These are phyloP conservation scores for Cecropterus lyciades DNA, from an alignment of 1,140 invertebrate genomes.

Conservation along the genomic window DNA sequence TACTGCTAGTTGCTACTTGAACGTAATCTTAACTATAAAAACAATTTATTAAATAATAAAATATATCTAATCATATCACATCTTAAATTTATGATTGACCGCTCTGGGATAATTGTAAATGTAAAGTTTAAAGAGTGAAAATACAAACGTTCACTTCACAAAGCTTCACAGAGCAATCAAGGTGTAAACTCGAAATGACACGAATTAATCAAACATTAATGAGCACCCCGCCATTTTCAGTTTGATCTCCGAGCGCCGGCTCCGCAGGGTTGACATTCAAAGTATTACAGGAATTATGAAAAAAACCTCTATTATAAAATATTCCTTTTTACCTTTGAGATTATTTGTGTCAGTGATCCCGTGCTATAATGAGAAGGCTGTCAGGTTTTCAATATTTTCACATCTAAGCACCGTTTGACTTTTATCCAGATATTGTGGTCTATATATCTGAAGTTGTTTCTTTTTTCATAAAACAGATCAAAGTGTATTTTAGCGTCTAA, in stretches of 20 bases:
- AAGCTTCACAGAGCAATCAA: slow-evolving; percentile 1
- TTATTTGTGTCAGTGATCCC: not conserved
- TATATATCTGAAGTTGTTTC: too few species aligned
- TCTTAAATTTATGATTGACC: too few species aligned
- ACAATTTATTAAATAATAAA: too few species aligned
- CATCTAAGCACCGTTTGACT: not conserved
- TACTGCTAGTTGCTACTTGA: too few species aligned
- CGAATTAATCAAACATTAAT: slow-evolving; percentile 25
- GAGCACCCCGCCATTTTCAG: slow-evolving; percentile 8
- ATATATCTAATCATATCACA: too few species aligned
- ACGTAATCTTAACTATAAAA: too few species aligned
- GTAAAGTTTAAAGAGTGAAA: too few species aligned
- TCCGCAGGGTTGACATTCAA: slow-evolving; percentile 11
- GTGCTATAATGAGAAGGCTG: slow-evolving; percentile 1
- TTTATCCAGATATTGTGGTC: not conserved
- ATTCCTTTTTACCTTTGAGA: slow-evolving; percentile 3
- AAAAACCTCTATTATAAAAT: not conserved
- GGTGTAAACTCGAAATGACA: slow-evolving; percentile 15
- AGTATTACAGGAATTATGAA: not conserved
- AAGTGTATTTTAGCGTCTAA: too few species aligned
- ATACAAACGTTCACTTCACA: not conserved
- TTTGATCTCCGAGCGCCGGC: slow-evolving; percentile 7
- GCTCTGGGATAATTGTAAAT: too few species aligned
- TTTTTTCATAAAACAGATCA: too few species aligned
- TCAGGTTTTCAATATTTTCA: not conserved